Percentiles rank a stretch among this genome's conserved stretches.
Conservation (phyloP, 2,113 vertebrate genomes). For the Hemichromis elongatus region DNA sequence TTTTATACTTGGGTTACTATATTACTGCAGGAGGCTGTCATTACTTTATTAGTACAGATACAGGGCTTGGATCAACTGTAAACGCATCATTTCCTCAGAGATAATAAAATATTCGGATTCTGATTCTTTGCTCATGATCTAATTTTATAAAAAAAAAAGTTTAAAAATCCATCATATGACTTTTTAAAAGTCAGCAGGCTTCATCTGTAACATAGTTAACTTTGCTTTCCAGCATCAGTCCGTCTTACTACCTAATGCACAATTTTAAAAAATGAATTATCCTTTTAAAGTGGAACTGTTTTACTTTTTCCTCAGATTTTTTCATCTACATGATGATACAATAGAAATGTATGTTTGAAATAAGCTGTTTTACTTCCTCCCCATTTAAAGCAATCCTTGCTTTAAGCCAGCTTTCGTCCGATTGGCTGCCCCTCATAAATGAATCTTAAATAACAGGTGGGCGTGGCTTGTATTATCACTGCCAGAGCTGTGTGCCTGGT, state of each 20-base stretch:
- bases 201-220: background rate
- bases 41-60: no score
- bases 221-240: background rate
- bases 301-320: background rate
- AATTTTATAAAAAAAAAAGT: background rate
- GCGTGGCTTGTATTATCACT: background rate
- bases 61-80: fast-evolving
- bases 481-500: background rate
- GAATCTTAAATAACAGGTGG: background rate
- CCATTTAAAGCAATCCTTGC: background rate
- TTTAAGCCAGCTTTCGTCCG: background rate
- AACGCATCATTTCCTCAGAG: background rate
- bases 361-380: background rate
- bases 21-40: no score
- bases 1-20: background rate
- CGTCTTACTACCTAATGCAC: background rate
- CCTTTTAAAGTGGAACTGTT: background rate
- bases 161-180: background rate
- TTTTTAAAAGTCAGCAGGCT: background rate
- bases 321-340: background rate
- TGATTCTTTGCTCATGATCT: background rate
- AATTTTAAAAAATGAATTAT: background rate
- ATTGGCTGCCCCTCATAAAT: background rate
- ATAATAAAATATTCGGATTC: fast-evolving
- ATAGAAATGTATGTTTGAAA: background rate